Evolutionary conservation across 1,140 invertebrate genomes (phyloP).

Genomic region (Goniozus legneri): DNA sequence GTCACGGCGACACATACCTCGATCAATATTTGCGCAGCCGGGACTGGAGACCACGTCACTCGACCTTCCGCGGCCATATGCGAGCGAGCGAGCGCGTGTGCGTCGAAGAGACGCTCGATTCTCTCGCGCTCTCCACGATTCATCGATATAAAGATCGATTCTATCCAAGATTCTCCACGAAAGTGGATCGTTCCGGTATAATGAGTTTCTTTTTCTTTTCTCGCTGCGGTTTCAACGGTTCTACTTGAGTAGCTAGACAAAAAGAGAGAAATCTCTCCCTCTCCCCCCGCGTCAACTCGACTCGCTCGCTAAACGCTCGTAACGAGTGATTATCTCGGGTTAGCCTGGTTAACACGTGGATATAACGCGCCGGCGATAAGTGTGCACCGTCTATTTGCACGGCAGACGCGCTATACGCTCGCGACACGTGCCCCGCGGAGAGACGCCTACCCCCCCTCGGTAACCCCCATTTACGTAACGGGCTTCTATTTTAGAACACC

Average conservation of each 20-base stretch:
- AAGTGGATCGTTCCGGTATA: too few relatives aligned
- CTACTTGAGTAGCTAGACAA: too few relatives aligned
- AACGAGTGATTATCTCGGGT: constrained; percentile 53
- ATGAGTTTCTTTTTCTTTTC: too few relatives aligned
- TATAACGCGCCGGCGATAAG: constrained; percentile 28
- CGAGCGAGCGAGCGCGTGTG: constrained; percentile 27
- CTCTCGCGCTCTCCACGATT: neutral
- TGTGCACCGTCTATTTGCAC: constrained; percentile 32
- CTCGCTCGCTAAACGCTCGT: constrained; percentile 51
- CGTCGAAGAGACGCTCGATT: constrained; percentile 7
- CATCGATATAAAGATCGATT: too few relatives aligned
- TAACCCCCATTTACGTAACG: too few relatives aligned
- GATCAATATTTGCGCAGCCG: constrained; percentile 52
- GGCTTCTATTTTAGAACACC: too few relatives aligned
- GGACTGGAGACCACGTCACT: constrained; percentile 43
- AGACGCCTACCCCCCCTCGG: constrained; percentile 2
- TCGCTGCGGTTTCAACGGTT: too few relatives aligned
- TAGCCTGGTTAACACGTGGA: constrained; percentile 51
- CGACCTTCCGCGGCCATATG: constrained; percentile 47
- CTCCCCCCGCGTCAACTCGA: too few relatives aligned
- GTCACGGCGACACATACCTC: constrained; percentile 41
- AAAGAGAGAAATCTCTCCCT: too few relatives aligned
- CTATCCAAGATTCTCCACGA: too few relatives aligned
- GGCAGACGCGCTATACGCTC: too few relatives aligned
- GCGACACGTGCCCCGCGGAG: constrained; percentile 31